Evolutionary conservation across 2,888 invertebrate genomes (phyloP), one percentile per base, ranked within the genome.

Genomic region (Sesia bembeciformis): DNA sequence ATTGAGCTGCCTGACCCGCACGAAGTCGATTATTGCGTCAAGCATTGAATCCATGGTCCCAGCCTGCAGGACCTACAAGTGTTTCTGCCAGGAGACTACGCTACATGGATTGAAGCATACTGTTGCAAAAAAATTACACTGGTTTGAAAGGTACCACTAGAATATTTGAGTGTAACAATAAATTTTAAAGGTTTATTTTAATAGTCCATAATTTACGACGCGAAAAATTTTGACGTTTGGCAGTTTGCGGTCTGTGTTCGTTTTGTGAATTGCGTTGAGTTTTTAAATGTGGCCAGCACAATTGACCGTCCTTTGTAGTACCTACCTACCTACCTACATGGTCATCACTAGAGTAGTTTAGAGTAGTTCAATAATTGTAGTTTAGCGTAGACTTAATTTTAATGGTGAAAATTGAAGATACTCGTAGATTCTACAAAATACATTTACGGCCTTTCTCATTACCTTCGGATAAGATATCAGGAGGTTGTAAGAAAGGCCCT

Each of bases 61-160:
- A 0, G 59, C 61, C 1, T 72, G 68, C 57, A 55, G 54, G 23
- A 51, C 78, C 6, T 88, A 87, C 66, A 69, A 70, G n/a, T 72
- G 69, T 38, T 89, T 87, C 66, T 85, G 85, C 64, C 60, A 70
- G 54, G 86, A 88, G 61, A 89, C 89, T 23, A 81, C 83, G 0
- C 60, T 89, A 72, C 89, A 89, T 64, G 89, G 89, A 39, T 61
- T 87, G 52, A 85, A 84, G 60, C 87, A 88, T 77, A 86, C 87
- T 67, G 88, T 89, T 2, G 75, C 83, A 6, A 73, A 65, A 0
- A 71, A 78, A 60, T 66, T 83, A 3, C 85, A 87, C 70, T 81
- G 78, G 70, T 62, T 81, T 39, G 88, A 88, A 67, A 78, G 88
- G 88, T 87, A 68, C 23, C 23, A 4, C 43, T 3, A 5, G 8